phyloP scores from a whole-genome alignment of 2,797 vertebrate genomes.

The Sebastes wilsoni region DNA sequence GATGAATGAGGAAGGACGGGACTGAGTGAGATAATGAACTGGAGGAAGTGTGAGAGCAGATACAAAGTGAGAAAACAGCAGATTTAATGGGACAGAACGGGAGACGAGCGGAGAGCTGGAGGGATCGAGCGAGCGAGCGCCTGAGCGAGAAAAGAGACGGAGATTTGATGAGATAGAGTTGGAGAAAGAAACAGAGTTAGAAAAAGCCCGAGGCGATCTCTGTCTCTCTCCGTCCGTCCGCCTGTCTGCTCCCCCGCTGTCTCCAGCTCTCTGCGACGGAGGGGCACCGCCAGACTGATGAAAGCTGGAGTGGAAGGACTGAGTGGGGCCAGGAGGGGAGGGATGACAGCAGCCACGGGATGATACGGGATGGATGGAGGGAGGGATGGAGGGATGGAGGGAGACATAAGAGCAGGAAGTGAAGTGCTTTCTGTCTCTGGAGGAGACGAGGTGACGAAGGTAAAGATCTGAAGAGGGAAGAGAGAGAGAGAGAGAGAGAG shows the following conservation, averaged over 20 bases:
- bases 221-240: slow-evolving; percentile 9
- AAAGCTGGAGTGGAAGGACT: slow-evolving; percentile 18
- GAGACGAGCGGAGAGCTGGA: slow-evolving; percentile 6
- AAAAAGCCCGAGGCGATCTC: slow-evolving; percentile 19
- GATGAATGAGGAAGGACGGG: neutral
- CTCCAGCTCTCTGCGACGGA: slow-evolving; percentile 16
- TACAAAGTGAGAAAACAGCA: slow-evolving; percentile 15
- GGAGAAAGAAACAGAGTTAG: slow-evolving; percentile 14
- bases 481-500: too few relatives aligned
- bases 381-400: neutral
- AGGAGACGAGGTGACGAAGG: neutral
- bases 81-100: slow-evolving; percentile 43
- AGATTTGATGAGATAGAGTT: slow-evolving; percentile 40
- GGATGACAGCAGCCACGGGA: slow-evolving; percentile 2
- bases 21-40: slow-evolving; percentile 38
- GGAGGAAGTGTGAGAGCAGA: neutral
- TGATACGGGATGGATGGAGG: neutral
- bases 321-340: neutral
- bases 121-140: neutral
- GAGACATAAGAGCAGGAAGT: slow-evolving; percentile 30
- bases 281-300: slow-evolving; percentile 24
- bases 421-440: slow-evolving; percentile 19
- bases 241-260: slow-evolving; percentile 15
- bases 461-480: slow-evolving; percentile 3
- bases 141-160: slow-evolving; percentile 1